Conservation (phyloP, 2,113 vertebrate genomes). For the Anarrhichthys ocellatus region DNA sequence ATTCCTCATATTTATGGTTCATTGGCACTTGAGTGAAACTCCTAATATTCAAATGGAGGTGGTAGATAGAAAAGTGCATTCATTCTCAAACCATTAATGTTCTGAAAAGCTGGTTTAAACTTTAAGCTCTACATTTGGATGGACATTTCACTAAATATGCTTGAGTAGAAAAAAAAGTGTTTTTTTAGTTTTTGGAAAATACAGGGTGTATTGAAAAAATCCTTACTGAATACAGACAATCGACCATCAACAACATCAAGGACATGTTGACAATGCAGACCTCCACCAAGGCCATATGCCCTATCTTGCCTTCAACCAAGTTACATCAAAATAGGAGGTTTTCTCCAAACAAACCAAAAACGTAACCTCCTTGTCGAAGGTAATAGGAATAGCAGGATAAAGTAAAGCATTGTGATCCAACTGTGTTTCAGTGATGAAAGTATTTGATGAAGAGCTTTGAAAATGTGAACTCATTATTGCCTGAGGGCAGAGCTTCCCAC, state of each 20-base stretch:
- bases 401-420: neutral
- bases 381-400: neutral
- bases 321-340: neutral
- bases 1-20: too few relatives aligned
- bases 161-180: neutral
- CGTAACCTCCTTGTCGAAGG: neutral
- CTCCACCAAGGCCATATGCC: neutral
- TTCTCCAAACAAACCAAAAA: neutral
- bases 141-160: neutral
- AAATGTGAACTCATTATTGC: constrained; percentile 9
- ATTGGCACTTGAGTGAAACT: too few relatives aligned
- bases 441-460: neutral
- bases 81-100: too few relatives aligned
- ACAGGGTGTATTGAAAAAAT: neutral
- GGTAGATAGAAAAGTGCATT: too few relatives aligned
- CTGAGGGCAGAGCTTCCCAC: constrained; percentile 34
- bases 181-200: neutral
- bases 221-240: neutral
- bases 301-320: neutral
- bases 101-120: neutral
- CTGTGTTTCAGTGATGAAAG: neutral
- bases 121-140: neutral
- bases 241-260: neutral
- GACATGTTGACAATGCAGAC: neutral
- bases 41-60: too few relatives aligned